Evolutionary conservation across 2,888 invertebrate genomes (phyloP).

Genomic region (Drymonia ruficornis): DNA sequence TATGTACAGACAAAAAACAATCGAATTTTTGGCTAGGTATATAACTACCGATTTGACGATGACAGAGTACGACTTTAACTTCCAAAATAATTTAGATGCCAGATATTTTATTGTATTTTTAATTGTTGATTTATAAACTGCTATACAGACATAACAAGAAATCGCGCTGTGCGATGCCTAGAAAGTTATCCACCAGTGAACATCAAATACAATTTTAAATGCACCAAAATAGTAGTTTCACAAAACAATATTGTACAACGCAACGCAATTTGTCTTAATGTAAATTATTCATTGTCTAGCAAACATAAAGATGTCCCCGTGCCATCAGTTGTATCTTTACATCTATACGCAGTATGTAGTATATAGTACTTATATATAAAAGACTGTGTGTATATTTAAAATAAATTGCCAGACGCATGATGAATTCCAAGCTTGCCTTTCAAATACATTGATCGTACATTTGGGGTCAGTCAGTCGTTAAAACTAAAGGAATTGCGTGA

Average conservation of each 20-base stretch:
- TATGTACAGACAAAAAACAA: too few relatives aligned
- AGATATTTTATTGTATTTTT: too few relatives aligned
- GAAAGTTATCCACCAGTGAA: slow-evolving; percentile 1
- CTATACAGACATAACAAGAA: too few relatives aligned
- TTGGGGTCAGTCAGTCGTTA: too few relatives aligned
- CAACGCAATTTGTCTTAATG: slow-evolving; percentile 4
- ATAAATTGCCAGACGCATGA: not conserved
- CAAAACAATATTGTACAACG: slow-evolving; percentile 11
- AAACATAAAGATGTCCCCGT: slow-evolving; percentile 5
- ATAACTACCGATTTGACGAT: too few relatives aligned
- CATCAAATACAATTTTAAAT: slow-evolving; percentile 18
- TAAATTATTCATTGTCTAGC: slow-evolving; percentile 7
- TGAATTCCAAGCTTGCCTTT: too few relatives aligned
- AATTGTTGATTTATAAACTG: too few relatives aligned
- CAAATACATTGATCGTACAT: too few relatives aligned
- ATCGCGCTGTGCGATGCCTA: not conserved
- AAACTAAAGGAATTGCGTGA: too few relatives aligned
- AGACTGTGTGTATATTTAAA: not conserved
- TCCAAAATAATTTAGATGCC: too few relatives aligned
- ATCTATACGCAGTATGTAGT: not conserved
- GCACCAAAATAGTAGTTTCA: slow-evolving; percentile 10
- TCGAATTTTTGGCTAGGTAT: too few relatives aligned
- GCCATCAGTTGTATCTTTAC: slow-evolving; percentile 13
- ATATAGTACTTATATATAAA: not conserved
- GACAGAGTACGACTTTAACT: too few relatives aligned